These are phyloP conservation scores for Sterrhoptilus dennistouni DNA, from an alignment of 2,113 vertebrate species.

Conservation along the genomic window DNA sequence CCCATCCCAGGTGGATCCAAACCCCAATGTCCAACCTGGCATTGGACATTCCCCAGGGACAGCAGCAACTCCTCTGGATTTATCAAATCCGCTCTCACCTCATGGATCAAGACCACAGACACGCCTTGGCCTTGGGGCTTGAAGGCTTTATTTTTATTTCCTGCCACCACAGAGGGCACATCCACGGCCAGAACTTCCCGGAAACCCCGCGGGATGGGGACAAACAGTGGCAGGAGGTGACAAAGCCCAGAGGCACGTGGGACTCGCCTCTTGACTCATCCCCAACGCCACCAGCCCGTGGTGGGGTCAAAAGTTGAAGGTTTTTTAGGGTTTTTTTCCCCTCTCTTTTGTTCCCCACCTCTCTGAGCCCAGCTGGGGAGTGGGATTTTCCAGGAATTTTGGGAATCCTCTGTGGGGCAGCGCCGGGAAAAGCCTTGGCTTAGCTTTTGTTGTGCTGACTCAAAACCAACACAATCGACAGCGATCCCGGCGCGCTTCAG, in stretches of 20 bases:
- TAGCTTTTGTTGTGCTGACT: neutral
- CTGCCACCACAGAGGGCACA: fast-evolving
- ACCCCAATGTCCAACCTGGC: fast-evolving
- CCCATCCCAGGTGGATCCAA: fast-evolving
- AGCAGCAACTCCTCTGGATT: fast-evolving
- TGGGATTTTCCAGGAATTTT: neutral
- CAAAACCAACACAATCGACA: conserved; percentile 24
- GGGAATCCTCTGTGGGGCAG: conserved; percentile 12
- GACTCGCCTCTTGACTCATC: conserved; percentile 18
- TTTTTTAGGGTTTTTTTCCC: neutral
- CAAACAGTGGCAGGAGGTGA: neutral
- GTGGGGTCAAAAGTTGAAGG: conserved; percentile 50
- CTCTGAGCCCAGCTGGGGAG: neutral
- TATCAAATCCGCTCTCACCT: neutral
- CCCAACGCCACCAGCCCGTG: neutral
- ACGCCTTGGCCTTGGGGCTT: neutral
- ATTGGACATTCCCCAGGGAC: neutral
- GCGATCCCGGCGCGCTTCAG: neutral
- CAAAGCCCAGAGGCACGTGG: neutral
- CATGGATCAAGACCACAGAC: fast-evolving
- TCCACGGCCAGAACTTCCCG: neutral
- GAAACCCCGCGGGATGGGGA: neutral
- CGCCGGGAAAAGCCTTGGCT: neutral
- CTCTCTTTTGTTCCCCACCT: neutral
- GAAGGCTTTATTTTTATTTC: neutral